phyloP scores from a whole-genome alignment of 2,888 invertebrate species.

The Coronaproctus castanopsis region DNA sequence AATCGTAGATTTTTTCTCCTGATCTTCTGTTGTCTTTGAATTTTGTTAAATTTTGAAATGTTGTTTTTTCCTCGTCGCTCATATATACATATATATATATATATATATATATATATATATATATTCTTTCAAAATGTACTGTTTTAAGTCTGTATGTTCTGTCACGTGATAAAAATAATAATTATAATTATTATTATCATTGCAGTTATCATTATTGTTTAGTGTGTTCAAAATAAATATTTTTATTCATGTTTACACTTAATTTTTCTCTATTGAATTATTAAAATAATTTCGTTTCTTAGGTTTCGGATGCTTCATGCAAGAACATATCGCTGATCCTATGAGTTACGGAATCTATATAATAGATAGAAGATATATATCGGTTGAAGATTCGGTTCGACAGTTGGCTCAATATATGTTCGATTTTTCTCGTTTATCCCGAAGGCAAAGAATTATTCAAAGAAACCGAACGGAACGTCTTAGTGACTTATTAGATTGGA shows the following conservation, averaged over 20 bases:
- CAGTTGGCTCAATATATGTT: conserved; percentile 81
- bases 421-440: conserved; percentile 71
- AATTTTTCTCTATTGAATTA: no score
- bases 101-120: no score
- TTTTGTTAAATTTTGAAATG: no score
- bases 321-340: conserved; percentile 91
- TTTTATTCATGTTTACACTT: not conserved
- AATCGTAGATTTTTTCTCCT: no score
- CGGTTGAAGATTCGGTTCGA: conserved; percentile 72
- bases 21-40: no score
- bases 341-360: conserved; percentile 97
- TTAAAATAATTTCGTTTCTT: no score
- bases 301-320: conserved; percentile 97
- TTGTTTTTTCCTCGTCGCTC: no score
- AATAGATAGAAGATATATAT: conserved; percentile 78
- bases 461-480: conserved; percentile 91
- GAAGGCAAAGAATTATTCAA: conserved; percentile 92
- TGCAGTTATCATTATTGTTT: not conserved
- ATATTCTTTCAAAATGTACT: no score
- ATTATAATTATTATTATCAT: no score
- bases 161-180: not conserved
- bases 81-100: no score
- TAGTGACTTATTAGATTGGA: conserved; percentile 94
- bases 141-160: not conserved
- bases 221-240: not conserved